Conservation (phyloP, 2,888 invertebrate genomes). For the Euplagia quadripunctaria region DNA sequence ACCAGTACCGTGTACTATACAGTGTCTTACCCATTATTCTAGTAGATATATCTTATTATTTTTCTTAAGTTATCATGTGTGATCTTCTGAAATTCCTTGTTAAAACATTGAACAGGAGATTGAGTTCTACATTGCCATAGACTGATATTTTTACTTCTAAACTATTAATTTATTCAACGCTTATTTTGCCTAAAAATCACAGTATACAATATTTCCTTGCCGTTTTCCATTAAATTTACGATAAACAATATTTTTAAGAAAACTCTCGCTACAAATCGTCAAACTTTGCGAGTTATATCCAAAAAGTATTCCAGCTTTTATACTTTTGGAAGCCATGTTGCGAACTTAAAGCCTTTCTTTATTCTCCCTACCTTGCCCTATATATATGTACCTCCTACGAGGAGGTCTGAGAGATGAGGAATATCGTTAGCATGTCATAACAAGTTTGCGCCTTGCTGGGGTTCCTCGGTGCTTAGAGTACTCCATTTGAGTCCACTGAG, state of each 20-base stretch:
- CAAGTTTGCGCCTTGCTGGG: constrained; percentile 24
- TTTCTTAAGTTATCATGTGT: no score
- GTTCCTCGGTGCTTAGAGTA: constrained; percentile 11
- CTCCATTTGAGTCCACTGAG: constrained; percentile 16
- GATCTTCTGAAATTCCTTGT: no score
- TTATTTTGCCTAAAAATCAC: background rate
- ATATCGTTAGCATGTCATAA: constrained; percentile 36
- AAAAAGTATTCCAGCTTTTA: constrained; percentile 24
- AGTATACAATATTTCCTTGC: background rate
- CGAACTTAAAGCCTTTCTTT: constrained; percentile 31
- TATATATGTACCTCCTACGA: constrained; percentile 14
- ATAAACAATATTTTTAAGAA: constrained; percentile 16
- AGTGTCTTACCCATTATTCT: no score
- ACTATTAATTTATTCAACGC: background rate
- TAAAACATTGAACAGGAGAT: no score
- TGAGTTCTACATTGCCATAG: no score
- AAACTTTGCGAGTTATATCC: constrained; percentile 22
- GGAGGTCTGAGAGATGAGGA: background rate
- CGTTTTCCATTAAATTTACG: constrained; percentile 8
- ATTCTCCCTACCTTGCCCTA: background rate
- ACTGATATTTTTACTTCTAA: no score
- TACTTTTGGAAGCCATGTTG: constrained; percentile 22
- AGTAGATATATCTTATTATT: no score
- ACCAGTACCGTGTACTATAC: no score
- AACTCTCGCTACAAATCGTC: constrained; percentile 20